Evolutionary conservation across 2,888 invertebrate genomes (phyloP), one percentile per base, ranked within the genome.

Genomic region (Xestia sexstrigata): DNA sequence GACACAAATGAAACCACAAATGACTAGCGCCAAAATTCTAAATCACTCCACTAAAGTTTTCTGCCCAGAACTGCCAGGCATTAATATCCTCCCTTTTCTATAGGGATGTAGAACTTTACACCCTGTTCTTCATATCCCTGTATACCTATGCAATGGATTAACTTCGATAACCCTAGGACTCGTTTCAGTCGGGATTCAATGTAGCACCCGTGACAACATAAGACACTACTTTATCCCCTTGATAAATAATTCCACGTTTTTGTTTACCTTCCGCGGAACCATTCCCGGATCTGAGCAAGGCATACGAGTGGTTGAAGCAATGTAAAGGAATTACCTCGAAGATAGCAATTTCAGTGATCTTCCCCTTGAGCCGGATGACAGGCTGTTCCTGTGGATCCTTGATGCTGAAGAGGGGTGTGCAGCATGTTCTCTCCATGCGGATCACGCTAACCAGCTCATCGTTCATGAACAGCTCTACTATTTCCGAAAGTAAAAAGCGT

Each of bases 391-490:
- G 52, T 0, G 90, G 87, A 76, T 92, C 92, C 80, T 91, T 91
- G 83, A 94, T 88, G 83, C 79, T 83, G 67, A 94, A 87, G 67
- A 93, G 88, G 0, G 93, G 92, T 82, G 91, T 93, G 74, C 92
- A 67, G 86, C 92, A 90, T 30, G 93, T 93, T 62, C 84, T 74
- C 88, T 93, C 89, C 82, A 91, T 89, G 42, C 93, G 89, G 60
- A 94, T 91, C 35, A 93, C 81, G 82, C 92, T 89, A 15, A 87
- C 91, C 76, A 92, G 84, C 78, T 74, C 62, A 7, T 91, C 91
- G 45, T 88, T 77, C 71, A 94, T 82, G 3, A 70, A 70, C 71
- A 94, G 91, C 69, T 94, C 91, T 92, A 94, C 91, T 88, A 93
- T 93, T 78, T 92, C 90, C 0, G 87, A 80, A 0, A 93, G 90